Conservation (phyloP, 2,113 vertebrate species). For the Barnardius zonarius region DNA sequence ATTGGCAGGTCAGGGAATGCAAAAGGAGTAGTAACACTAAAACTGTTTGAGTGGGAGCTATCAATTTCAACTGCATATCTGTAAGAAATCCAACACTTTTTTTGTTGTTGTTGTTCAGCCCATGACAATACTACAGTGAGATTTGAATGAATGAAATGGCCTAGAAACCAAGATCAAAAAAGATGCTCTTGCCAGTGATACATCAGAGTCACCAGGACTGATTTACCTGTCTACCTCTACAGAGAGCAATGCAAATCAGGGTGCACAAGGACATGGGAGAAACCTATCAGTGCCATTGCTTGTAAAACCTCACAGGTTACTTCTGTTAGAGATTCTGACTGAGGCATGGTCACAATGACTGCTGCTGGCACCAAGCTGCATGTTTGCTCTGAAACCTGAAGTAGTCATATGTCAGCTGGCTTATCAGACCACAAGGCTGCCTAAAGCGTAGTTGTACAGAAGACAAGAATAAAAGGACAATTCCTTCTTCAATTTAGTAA, state of each 20-base stretch:
- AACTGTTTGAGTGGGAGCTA: neutral
- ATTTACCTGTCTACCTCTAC: neutral
- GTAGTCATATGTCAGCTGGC: neutral
- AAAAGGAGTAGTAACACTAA: neutral
- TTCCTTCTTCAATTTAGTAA: neutral
- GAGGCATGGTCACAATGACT: neutral
- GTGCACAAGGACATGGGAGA: accelerated
- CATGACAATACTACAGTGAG: neutral
- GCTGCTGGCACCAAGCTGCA: neutral
- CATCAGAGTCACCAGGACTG: neutral
- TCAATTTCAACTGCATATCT: neutral
- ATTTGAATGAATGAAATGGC: neutral
- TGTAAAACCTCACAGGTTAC: accelerated
- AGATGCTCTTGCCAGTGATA: neutral
- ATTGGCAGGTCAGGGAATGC: neutral
- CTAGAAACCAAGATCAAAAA: neutral
- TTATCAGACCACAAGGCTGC: neutral
- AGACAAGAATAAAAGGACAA: neutral
- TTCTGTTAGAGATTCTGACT: neutral
- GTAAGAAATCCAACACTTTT: neutral
- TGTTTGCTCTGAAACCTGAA: neutral
- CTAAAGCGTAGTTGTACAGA: neutral
- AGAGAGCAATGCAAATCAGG: neutral
- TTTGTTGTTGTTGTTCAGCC: neutral
- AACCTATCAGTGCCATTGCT: neutral